phyloP scores from a whole-genome alignment of 1,140 invertebrate genomes.

The Amphibalanus amphitrite region DNA sequence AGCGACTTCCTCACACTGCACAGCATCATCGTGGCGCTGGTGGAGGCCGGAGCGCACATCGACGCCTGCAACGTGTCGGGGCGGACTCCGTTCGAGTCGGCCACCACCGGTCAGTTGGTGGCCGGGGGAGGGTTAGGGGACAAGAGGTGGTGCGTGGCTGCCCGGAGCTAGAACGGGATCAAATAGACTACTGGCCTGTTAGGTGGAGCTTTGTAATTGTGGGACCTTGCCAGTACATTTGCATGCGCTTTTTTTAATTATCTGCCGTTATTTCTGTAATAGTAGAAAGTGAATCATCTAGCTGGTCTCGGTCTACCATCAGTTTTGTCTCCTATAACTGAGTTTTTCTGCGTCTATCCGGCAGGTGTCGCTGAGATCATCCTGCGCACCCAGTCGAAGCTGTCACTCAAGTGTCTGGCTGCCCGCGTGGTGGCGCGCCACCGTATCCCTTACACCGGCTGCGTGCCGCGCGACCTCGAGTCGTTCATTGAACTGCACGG shows the following conservation, averaged over 20 bases:
- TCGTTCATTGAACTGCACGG: conserved; percentile 63
- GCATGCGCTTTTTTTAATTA: no score
- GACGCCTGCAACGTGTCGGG: conserved; percentile 49
- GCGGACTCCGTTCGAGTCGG: conserved; percentile 46
- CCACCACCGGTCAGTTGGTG: conserved; percentile 34
- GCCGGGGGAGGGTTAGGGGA: no score
- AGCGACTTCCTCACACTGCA: conserved; percentile 49
- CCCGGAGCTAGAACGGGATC: no score
- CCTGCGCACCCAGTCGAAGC: conserved; percentile 42
- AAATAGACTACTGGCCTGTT: no score
- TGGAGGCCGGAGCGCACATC: conserved; percentile 49
- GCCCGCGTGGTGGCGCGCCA: conserved; percentile 51
- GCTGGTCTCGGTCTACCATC: no score
- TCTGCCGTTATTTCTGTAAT: no score
- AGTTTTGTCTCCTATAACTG: no score
- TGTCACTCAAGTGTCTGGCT: conserved; percentile 60
- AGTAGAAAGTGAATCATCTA: no score
- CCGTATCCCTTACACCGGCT: conserved; percentile 44
- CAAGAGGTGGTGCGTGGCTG: no score
- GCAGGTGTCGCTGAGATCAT: conserved; percentile 47
- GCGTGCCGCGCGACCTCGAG: conserved; percentile 50
- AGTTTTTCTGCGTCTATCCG: conserved; percentile 18
- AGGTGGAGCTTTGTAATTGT: no score
- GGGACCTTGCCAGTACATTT: no score
- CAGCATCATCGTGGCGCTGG: conserved; percentile 45